Base-by-base conservation (phyloP, 64 coral and sea anemone genomes). In the Stichodactyla helianthus region DNA sequence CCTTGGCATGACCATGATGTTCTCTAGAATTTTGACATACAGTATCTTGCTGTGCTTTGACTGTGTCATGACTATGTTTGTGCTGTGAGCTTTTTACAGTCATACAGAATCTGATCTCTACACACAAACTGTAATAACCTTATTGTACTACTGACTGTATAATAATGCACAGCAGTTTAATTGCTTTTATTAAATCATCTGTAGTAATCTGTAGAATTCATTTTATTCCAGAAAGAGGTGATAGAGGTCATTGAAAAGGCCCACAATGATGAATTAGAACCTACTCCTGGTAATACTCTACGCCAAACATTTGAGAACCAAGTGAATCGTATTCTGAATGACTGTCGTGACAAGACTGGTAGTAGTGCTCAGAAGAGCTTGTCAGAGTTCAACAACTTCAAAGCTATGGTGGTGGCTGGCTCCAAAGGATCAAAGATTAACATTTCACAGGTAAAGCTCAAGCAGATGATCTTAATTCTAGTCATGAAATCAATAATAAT, bases 381-480 rank as follows among this genome's bases (percentile, higher is more conserved):
- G 90, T 99, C 97, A 83, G 97, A 99, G 91, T 99, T 93, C 56
- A 99, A 99, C 55, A 99, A 99, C 82, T 99, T 99, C 71, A 99
- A 99, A 82, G 93, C 97, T 84, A 99, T 99, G 97, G 97, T 99
- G 53, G 97, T 99, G 6, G 93, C 97, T 79, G 97, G 97, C 5
- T 99, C 97, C 19, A 99, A 99, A 83, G 97, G 97, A 3, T 99
- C 97, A 20, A 99, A 99, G 56, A 99, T 99, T 59, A 99, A 99
- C 71, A 99, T 99, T 86, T 99, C 97, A 44, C 97, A 99, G 93
- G 97, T 98, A 83, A 84, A 52, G 8, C 77, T 6, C 15, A 59
- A 12, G 56, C 9, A 10, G 9, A 12, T 1, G 9, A 59, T 59
- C 56, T 5, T 59, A 16, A 12, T 0, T 12, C 56, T 59, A 12